Conservation (phyloP, 1,140 invertebrate genomes). For the Sinonovacula constricta region DNA sequence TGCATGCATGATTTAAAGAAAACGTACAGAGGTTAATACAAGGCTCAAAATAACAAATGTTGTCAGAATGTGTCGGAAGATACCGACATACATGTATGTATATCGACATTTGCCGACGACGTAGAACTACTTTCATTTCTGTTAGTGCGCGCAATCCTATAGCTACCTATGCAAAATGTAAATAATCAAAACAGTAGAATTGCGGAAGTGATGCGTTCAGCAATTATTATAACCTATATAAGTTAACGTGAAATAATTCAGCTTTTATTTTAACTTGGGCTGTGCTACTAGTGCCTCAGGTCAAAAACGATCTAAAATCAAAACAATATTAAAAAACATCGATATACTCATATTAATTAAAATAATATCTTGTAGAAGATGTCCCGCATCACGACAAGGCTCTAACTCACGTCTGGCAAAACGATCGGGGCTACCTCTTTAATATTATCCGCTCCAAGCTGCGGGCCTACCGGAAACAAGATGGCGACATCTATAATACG, state of each 20-base stretch:
- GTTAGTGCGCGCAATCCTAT: too few relatives aligned
- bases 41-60: too few relatives aligned
- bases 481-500: conserved; percentile 31
- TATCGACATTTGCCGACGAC: too few relatives aligned
- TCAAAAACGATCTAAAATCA: background rate
- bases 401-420: conserved; percentile 61
- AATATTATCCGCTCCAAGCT: conserved; percentile 64
- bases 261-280: background rate
- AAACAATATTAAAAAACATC: background rate
- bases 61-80: too few relatives aligned
- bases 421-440: conserved; percentile 65
- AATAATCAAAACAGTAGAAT: conserved; percentile 12
- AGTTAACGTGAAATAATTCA: background rate
- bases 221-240: background rate
- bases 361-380: conserved; percentile 19
- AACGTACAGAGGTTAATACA: too few relatives aligned
- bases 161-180: too few relatives aligned
- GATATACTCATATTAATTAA: too few relatives aligned
- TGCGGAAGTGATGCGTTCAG: background rate
- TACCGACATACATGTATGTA: too few relatives aligned
- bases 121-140: too few relatives aligned
- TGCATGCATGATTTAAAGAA: too few relatives aligned
- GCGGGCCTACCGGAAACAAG: conserved; percentile 37
- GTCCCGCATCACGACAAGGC: conserved; percentile 55
- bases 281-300: background rate